Conservation (phyloP, 2,113 vertebrate species). For the Mus pahari region DNA sequence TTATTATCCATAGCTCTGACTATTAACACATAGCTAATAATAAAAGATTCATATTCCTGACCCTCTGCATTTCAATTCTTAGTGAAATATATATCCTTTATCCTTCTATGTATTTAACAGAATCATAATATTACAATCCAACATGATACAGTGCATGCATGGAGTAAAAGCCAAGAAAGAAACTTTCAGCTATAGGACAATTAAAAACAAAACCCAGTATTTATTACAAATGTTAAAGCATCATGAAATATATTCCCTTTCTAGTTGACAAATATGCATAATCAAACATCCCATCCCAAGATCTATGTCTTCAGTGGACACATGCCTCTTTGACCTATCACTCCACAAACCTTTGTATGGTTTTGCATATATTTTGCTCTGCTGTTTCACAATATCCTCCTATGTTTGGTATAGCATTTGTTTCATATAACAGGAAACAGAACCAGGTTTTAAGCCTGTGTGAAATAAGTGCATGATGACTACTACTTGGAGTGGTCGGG, state of each 20-base stretch:
- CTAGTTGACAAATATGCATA: background rate
- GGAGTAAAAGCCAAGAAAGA: background rate
- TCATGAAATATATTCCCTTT: background rate
- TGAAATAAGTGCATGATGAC: constrained; percentile 19
- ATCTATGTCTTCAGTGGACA: background rate
- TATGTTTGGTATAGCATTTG: background rate
- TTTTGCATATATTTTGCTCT: background rate
- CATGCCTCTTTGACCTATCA: background rate
- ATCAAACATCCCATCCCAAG: background rate
- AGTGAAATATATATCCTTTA: background rate
- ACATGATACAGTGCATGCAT: background rate
- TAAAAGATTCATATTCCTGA: background rate
- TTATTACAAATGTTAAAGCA: constrained; percentile 52
- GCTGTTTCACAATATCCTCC: background rate
- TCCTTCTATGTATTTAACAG: constrained; percentile 17
- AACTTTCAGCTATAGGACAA: constrained; percentile 41
- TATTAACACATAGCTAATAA: constrained; percentile 7
- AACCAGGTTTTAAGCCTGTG: background rate
- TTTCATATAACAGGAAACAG: background rate
- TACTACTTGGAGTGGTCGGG: background rate
- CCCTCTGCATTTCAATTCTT: background rate
- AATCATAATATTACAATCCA: background rate
- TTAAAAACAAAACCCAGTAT: constrained; percentile 46
- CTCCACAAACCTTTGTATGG: background rate
- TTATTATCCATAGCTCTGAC: constrained; percentile 30